Evolutionary conservation across 2,797 vertebrate genomes (phyloP).

Genomic region (Siniperca undulata): DNA sequence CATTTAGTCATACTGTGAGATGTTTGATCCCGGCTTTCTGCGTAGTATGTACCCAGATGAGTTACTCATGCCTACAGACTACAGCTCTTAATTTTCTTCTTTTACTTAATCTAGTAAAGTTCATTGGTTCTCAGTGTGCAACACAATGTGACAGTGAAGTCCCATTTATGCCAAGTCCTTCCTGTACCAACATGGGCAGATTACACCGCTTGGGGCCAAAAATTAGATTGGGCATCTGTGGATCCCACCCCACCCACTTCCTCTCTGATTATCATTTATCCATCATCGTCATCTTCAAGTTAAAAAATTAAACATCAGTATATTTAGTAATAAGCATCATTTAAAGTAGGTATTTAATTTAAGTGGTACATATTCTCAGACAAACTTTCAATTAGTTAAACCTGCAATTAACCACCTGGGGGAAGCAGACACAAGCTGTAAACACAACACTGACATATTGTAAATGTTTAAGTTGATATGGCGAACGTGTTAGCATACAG

Average conservation of each 20-base stretch:
- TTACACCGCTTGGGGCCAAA: background rate
- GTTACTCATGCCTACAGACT: background rate
- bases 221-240: background rate
- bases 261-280: background rate
- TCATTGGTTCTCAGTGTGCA: background rate
- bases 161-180: background rate
- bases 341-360: background rate
- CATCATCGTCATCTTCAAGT: background rate
- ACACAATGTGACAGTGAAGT: background rate
- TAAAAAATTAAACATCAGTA: background rate
- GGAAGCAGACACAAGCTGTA: background rate
- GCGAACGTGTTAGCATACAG: background rate
- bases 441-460: background rate
- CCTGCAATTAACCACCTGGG: background rate
- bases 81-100: background rate
- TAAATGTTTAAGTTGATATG: background rate
- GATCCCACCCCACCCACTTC: background rate
- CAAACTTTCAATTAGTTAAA: background rate
- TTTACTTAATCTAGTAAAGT: background rate
- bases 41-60: conserved; percentile 1
- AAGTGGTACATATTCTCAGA: background rate
- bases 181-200: background rate
- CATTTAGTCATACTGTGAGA: conserved; percentile 23
- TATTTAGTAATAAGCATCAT: background rate
- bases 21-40: conserved; percentile 11